phyloP scores from a whole-genome alignment of 2,797 vertebrate genomes.

The Molothrus ater region DNA sequence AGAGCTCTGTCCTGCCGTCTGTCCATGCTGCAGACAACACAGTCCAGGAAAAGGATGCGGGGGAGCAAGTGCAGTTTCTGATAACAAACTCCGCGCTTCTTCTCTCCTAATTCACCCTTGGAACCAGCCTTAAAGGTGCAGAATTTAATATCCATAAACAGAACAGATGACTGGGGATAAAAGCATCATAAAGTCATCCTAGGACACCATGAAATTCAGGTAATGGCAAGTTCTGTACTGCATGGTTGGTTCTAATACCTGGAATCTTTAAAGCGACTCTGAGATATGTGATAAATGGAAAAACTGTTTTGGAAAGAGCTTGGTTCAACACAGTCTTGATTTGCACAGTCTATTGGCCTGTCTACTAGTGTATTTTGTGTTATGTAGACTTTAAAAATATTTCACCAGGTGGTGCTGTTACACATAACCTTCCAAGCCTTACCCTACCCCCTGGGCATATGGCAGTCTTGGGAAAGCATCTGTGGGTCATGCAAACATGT shows the following conservation, averaged over 20 bases:
- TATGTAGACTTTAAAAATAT: neutral
- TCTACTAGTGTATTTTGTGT: neutral
- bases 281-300: neutral
- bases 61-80: neutral
- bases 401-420: constrained; percentile 65
- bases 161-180: too few species aligned
- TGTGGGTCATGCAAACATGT: neutral
- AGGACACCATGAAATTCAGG: neutral
- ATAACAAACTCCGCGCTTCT: fast-evolving
- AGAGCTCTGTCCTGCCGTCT: fast-evolving
- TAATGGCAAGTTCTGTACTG: neutral
- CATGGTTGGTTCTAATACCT: neutral
- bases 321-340: neutral
- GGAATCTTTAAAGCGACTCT: neutral
- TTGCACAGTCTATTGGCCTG: neutral
- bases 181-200: neutral
- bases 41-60: too few species aligned
- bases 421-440: neutral
- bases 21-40: neutral
- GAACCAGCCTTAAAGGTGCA: neutral
- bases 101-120: neutral
- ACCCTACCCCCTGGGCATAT: neutral
- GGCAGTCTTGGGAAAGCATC: neutral
- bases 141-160: neutral
- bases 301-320: neutral